phyloP scores from a whole-genome alignment of 1,140 invertebrate genomes.

The Leguminivora glycinivorella region DNA sequence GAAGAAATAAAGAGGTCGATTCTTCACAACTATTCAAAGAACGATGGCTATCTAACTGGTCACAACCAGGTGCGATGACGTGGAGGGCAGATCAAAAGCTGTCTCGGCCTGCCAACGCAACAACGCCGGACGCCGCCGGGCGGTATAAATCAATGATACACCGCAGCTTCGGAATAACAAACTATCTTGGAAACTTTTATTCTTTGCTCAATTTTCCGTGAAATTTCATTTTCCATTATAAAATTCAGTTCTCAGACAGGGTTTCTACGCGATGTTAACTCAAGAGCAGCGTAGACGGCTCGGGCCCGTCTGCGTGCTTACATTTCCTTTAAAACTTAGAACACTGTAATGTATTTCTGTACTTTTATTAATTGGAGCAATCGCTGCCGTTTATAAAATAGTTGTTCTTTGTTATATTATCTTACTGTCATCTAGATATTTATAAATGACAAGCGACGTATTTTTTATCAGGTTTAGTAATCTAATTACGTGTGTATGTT shows the following conservation, averaged over 20 bases:
- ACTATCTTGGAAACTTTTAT: slow-evolving; percentile 10
- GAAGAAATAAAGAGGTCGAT: too few relatives aligned
- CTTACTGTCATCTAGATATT: too few relatives aligned
- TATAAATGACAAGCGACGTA: too few relatives aligned
- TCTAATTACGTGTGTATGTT: too few relatives aligned
- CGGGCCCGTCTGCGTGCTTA: too few relatives aligned
- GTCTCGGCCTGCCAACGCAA: not conserved
- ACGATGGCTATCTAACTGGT: too few relatives aligned
- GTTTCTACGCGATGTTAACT: not conserved
- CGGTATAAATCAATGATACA: slow-evolving; percentile 4
- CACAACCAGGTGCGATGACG: not conserved
- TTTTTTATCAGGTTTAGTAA: too few relatives aligned
- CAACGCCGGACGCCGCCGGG: not conserved
- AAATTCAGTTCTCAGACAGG: not conserved
- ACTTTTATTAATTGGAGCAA: too few relatives aligned
- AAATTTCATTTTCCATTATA: not conserved
- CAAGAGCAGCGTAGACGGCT: not conserved
- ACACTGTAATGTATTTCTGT: too few relatives aligned
- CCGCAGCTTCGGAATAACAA: not conserved
- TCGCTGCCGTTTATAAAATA: too few relatives aligned
- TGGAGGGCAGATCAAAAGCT: not conserved
- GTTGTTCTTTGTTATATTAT: too few relatives aligned
- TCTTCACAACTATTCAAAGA: too few relatives aligned
- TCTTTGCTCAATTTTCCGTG: not conserved
- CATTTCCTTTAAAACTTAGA: not conserved